A percentile compares a stretch with the other conserved stretches of the same genome.
These are phyloP conservation scores for Kryphioiulus occultus DNA, from an alignment of 2,888 invertebrate genomes.

Conservation along the genomic window DNA sequence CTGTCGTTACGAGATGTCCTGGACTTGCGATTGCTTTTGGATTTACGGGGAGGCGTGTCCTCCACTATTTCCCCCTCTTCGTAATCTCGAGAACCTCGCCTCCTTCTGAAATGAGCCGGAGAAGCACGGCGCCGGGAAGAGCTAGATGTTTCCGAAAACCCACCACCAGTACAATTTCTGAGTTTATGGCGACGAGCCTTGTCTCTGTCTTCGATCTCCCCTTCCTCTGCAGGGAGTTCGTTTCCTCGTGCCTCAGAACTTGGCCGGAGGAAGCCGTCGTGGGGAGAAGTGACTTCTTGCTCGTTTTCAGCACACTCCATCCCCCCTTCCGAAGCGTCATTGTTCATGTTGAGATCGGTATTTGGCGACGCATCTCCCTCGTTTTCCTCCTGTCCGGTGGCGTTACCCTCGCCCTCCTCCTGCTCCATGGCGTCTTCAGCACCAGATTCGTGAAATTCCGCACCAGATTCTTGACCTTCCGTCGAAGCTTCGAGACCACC, in stretches of 20 bases:
- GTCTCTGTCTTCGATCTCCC: neutral
- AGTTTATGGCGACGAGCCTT: neutral
- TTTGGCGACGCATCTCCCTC: neutral
- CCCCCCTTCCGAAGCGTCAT: neutral
- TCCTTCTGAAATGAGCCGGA: neutral
- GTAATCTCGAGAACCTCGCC: constrained; percentile 1
- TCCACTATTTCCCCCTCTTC: constrained; percentile 54
- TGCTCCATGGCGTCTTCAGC: neutral
- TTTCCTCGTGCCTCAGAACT: neutral
- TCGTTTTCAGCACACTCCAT: constrained; percentile 18
- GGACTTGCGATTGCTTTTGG: constrained; percentile 12
- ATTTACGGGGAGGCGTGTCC: constrained; percentile 4
- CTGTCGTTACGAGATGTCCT: neutral
- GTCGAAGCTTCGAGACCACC: neutral
- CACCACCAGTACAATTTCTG: neutral
- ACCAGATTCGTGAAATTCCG: neutral
- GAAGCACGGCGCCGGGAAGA: neutral
- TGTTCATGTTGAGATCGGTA: neutral
- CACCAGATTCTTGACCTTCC: neutral
- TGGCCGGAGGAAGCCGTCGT: neutral
- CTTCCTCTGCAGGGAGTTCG: neutral
- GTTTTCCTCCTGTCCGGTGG: neutral
- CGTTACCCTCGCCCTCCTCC: neutral
- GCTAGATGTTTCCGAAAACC: neutral
- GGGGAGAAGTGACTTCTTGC: neutral